Base-by-base conservation (phyloP, 1,140 invertebrate species). In the Drosophila lini region DNA sequence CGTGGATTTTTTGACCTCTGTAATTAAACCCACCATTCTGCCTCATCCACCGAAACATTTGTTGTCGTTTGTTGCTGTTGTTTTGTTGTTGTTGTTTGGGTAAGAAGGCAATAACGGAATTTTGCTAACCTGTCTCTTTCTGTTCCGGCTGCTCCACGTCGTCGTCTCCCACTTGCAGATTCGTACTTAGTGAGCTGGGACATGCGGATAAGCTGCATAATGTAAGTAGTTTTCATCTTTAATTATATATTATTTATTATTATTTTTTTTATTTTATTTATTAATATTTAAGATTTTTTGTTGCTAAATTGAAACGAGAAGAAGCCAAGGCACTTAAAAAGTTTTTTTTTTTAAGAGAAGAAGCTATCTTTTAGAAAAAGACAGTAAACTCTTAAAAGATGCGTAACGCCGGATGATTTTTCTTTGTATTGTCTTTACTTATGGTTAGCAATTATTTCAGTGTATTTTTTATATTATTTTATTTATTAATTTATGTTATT, bases 161-260 rank as follows among this genome's bases (percentile, higher is more conserved):
- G n/a, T 13, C n/a, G 6, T 28, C 25, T 28, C 32, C 13, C 0
- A 3, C 19, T 5, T 40, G 16, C 61, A 95, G 94, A 74, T 95
- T 93, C 82, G 93, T 94, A 45, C 83, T 95, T 15, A 90, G 93
- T 78, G 94, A 95, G 92, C 82, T 96, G 53, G 94, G 94, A 22
- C 90, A 94, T 88, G 74, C 52, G 32, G 93, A 95, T 71, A 94
- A 94, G 92, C 64, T 94, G 44, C 81, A 91, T 69, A 94, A 95
- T 90, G 95, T 96, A 93, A 94, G 94, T 93, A 80, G 59, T 3
- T 31, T 7, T 11, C 5, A 28, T 7, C 7, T 19, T 3, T 50
- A 62, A 22, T 44, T 19, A 1, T 53, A 22, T 55, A 32, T 28
- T 28, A 28, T 28, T 28, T 25, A 74, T n/a, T n/a, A 19, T 42